Base-by-base conservation (phyloP, 1,140 invertebrate genomes). In the Nasonia vitripennis region DNA sequence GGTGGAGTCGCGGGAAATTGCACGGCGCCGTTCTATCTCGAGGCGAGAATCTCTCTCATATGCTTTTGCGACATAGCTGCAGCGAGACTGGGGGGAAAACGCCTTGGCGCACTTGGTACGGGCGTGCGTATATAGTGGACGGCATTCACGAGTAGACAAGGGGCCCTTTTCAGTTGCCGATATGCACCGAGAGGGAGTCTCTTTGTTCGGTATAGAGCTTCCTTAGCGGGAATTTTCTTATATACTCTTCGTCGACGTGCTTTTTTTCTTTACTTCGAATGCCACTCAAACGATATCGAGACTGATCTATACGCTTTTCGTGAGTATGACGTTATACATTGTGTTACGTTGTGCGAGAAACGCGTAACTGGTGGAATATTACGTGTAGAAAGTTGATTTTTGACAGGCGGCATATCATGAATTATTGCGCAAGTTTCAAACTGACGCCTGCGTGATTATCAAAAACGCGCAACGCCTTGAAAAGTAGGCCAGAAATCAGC, bases 91-190 rank as follows among this genome's bases (percentile, higher is more conserved):
- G 1, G 20, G 55, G 55, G 55, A 62, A 62, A 62, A 62, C 55
- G 20, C 55, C 20, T 62, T n/a, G 20, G 55, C 55, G 17, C 48
- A 37, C 34, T 37, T 5, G 2, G 14, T 51, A 14, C n/a, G 7
- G 0, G 7, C 48, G 27, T 37, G 12, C 20, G 31, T 4, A 3
- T 71, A 62, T 41, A 77, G 73, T 75, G 23, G 81, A 34, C 81
- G 37, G 81, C 41, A 41, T 41, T 82, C 27, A 75, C 27, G 31
- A 75, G 45, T 31, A 74, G 55, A 81, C 78, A 81, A 81, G n/a
- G 78, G 3, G n/a, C 37, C 55, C 78, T 48, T 70, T 81, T 34
- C 31, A 74, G 68, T 71, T 5, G 10, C 41, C 14, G 5, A 5
- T 45, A 45, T 45, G 41, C 41, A 45, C 41, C 41, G 34, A 51